Percentiles rank a stretch among this genome's conserved stretches.
phyloP scores from a whole-genome alignment of 2,888 invertebrate species.

The Zele albiditarsus region DNA sequence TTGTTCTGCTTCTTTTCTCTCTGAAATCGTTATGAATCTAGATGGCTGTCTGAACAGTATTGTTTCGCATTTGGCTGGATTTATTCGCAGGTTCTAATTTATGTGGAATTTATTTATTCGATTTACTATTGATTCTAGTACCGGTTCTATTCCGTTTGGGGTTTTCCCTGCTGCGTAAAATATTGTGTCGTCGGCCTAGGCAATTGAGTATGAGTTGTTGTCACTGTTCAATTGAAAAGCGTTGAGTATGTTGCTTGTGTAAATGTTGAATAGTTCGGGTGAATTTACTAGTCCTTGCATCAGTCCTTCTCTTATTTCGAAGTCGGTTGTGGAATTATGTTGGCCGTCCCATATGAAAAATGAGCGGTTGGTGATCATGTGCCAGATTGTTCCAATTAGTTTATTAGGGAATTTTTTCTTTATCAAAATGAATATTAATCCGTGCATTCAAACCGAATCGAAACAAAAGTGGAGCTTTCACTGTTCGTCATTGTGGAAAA shows the following conservation, averaged over 20 bases:
- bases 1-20: not conserved
- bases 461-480: no score
- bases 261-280: slow-evolving; percentile 35
- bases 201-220: slow-evolving; percentile 11
- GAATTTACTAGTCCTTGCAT: slow-evolving; percentile 31
- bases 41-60: slow-evolving; percentile 38
- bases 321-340: not conserved
- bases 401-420: no score
- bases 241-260: slow-evolving; percentile 35
- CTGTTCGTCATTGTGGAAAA: no score
- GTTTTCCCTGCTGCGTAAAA: slow-evolving; percentile 18
- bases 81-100: slow-evolving; percentile 42
- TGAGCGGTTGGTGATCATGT: slow-evolving; percentile 3
- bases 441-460: slow-evolving; percentile 31
- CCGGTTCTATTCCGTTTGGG: not conserved
- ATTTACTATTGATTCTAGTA: slow-evolving; percentile 24
- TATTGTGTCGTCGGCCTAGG: slow-evolving; percentile 43
- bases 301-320: slow-evolving; percentile 16
- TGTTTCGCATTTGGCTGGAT: slow-evolving; percentile 43
- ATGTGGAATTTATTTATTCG: slow-evolving; percentile 36
- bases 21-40: not conserved
- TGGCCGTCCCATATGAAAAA: not conserved
- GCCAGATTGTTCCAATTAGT: not conserved
- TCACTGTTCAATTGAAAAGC: slow-evolving; percentile 27
- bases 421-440: slow-evolving; percentile 29